Percentiles rank a stretch among this genome's conserved stretches.
These are phyloP conservation scores for Philereme transversata DNA, from an alignment of 2,888 invertebrate genomes.

Conservation along the genomic window DNA sequence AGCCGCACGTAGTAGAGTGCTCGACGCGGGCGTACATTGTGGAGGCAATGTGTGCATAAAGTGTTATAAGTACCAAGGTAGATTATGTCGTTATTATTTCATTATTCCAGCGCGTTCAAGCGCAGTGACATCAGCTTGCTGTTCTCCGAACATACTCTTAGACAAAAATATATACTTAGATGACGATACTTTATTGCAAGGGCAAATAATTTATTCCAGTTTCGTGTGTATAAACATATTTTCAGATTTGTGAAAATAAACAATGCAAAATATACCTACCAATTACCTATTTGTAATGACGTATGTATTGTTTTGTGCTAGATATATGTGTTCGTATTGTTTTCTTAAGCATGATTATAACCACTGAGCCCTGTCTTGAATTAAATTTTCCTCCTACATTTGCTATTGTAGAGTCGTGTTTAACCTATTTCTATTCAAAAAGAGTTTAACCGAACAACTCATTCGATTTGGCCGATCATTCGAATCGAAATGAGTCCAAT, in stretches of 20 bases:
- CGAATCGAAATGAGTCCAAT: constrained; percentile 58
- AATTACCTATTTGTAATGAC: constrained; percentile 1
- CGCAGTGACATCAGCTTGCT: constrained; percentile 55
- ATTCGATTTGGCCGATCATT: constrained; percentile 30
- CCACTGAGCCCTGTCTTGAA: not conserved
- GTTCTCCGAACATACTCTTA: constrained; percentile 37
- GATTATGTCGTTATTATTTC: constrained; percentile 44
- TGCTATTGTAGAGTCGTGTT: constrained; percentile 5
- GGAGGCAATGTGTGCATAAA: constrained; percentile 24
- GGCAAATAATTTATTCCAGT: constrained; percentile 25
- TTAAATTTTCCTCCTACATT: constrained; percentile 1
- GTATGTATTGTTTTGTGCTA: not conserved
- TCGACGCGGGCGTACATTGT: constrained; percentile 16
- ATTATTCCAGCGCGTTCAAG: constrained; percentile 43
- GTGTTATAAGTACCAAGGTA: constrained; percentile 23
- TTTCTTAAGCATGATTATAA: not conserved
- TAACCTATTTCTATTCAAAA: constrained; percentile 7
- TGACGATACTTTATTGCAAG: constrained; percentile 30
- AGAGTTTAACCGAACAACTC: constrained; percentile 12
- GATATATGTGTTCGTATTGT: not conserved
- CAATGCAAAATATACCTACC: constrained; percentile 5
- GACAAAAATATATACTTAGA: constrained; percentile 21
- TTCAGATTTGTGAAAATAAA: constrained; percentile 3
- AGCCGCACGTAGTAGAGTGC: constrained; percentile 16
- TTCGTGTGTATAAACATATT: constrained; percentile 7